Conservation (phyloP, 2,113 vertebrate species). For the Opisthocomus hoazin region DNA sequence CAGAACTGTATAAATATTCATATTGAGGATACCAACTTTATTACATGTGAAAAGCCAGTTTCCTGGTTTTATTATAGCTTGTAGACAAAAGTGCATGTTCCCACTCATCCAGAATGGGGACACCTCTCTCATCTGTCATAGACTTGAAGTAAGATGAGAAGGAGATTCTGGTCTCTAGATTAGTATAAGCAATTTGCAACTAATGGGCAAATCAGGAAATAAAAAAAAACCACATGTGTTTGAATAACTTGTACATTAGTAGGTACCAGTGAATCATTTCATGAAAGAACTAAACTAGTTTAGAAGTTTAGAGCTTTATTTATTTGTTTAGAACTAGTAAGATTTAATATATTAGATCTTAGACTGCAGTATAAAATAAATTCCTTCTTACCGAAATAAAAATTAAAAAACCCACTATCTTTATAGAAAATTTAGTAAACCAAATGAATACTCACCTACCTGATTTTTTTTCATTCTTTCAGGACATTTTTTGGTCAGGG, state of each 20-base stretch:
- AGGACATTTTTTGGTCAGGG: neutral
- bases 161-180: neutral
- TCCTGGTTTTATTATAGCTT: neutral
- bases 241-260: neutral
- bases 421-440: neutral
- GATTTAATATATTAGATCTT: neutral
- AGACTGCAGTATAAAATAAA: neutral
- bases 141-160: neutral
- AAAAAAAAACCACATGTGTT: accelerated
- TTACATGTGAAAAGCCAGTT: neutral
- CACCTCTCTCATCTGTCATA: neutral
- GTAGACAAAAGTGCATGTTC: neutral
- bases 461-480: neutral
- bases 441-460: neutral
- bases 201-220: neutral
- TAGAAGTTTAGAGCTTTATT: neutral
- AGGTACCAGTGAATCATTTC: neutral
- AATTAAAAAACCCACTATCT: neutral
- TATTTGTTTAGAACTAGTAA: neutral
- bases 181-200: neutral
- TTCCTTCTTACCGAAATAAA: neutral
- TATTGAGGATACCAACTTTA: neutral
- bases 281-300: neutral
- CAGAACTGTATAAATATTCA: neutral
- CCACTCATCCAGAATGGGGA: neutral